Evolutionary conservation across 1,140 invertebrate species (phyloP), one percentile per base, ranked within the genome.

Genomic region (Cyphomyrmex costatus): DNA sequence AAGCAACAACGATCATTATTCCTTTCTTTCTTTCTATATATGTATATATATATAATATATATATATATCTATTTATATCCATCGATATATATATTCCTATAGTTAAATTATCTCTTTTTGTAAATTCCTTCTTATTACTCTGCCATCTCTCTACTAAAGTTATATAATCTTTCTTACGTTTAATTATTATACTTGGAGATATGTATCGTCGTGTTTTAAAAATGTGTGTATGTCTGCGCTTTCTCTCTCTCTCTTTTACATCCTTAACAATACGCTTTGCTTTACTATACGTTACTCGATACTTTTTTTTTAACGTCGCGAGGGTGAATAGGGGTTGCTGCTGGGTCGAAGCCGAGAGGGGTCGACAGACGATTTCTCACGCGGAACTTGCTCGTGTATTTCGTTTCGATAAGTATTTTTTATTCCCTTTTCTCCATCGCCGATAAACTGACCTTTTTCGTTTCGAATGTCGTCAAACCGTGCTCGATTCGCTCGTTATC

Each of bases 181-280:
- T 95, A 95, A 85, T 95, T 95, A 95, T 95, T 95, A 95, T 95
- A 94, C 93, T 95, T 93, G 94, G 93, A 95, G 95, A 95, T 95
- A 95, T 95, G 95, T 95, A 95, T 95, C 95, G 94, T 95, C 94
- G 93, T 94, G 91, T 82, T 73, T n/a, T 73, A 82, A 68, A 42
- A 27, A 53, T 94, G 90, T 79, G 79, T 91, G 71, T 91, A 86
- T 78, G 87, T 86, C 63, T 82, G 56, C 74, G 73, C 70, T 83
- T 56, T 78, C 56, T 58, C 33, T 61, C 53, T 66, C 33, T 82
- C 77, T 73, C 68, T 53, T 49, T 65, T 30, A 49, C 46, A 61
- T 53, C 53, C 27, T 77, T 73, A 49, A 63, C 78, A 71, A 60
- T 71, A 70, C 27, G 21, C 19, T 60, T 79, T 42, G 12, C 36